Percentiles rank a stretch among this genome's conserved stretches.
Conservation (phyloP, 2,888 invertebrate genomes). For the Habrosyne pyritoides region DNA sequence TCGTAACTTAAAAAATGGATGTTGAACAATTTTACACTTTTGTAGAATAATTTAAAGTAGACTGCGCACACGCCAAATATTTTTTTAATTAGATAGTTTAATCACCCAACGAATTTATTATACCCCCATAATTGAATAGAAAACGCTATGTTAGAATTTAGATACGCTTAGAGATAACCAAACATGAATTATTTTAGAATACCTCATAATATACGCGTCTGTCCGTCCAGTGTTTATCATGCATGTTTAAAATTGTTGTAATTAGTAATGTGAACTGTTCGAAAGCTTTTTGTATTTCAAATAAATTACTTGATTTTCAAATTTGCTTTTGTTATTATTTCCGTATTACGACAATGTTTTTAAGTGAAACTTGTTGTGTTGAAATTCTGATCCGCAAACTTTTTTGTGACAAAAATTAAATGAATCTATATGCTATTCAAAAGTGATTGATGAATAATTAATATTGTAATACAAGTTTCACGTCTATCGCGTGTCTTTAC, state of each 20-base stretch:
- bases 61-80: conserved; percentile 68
- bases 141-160: background rate
- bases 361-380: too few species aligned
- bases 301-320: conserved; percentile 52
- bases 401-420: too few species aligned
- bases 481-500: too few species aligned
- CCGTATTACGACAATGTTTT: background rate
- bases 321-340: conserved; percentile 11
- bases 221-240: conserved; percentile 1
- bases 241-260: conserved; percentile 37
- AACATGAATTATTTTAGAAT: background rate
- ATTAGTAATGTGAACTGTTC: conserved; percentile 37
- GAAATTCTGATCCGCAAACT: too few species aligned
- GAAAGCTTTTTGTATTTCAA: conserved; percentile 61
- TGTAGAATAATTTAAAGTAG: conserved; percentile 43
- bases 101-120: conserved; percentile 22
- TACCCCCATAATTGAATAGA: conserved; percentile 22
- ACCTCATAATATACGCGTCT: background rate
- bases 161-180: background rate
- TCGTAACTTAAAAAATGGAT: conserved; percentile 2
- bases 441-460: too few species aligned
- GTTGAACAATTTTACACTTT: too few species aligned
- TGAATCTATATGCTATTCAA: too few species aligned
- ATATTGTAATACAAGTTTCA: too few species aligned
- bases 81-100: conserved; percentile 27